These are phyloP conservation scores for Pelodiscus sinensis DNA, from an alignment of 2,113 vertebrate genomes.

Conservation along the genomic window DNA sequence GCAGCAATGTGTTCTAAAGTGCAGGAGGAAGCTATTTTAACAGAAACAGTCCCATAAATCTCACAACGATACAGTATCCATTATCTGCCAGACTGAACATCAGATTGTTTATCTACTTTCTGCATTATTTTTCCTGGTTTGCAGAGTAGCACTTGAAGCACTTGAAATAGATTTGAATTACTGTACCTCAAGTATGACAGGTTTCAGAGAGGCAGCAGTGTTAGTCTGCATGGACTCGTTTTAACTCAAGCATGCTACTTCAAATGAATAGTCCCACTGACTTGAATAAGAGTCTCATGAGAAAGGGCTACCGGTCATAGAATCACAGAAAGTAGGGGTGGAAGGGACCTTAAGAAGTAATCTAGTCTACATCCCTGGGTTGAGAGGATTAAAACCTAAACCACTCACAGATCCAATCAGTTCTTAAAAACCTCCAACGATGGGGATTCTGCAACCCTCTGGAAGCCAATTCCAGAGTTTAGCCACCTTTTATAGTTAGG, in stretches of 20 bases:
- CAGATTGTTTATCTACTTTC: not conserved
- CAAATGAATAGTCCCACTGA: not conserved
- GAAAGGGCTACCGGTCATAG: not conserved
- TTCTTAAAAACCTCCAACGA: not conserved
- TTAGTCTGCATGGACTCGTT: too few species aligned
- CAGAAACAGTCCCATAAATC: conserved; percentile 45
- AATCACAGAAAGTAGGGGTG: not conserved
- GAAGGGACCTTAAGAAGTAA: not conserved
- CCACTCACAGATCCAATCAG: not conserved
- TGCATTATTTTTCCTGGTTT: not conserved
- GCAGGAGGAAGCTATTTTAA: conserved; percentile 55
- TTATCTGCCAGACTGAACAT: conserved; percentile 25
- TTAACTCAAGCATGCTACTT: not conserved
- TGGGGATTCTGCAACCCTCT: not conserved
- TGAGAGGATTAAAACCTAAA: not conserved
- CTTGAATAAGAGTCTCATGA: not conserved
- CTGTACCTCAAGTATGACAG: not conserved
- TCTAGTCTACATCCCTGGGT: not conserved
- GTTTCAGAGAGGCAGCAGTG: too few species aligned
- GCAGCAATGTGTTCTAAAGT: conserved; percentile 22
- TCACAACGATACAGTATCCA: not conserved
- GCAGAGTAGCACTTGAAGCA: fast-evolving
- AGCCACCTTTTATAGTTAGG: not conserved
- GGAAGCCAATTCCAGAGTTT: not conserved
- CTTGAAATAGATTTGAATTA: fast-evolving